These are phyloP conservation scores for Vultur gryphus DNA, from an alignment of 2,797 vertebrate genomes.

Conservation along the genomic window DNA sequence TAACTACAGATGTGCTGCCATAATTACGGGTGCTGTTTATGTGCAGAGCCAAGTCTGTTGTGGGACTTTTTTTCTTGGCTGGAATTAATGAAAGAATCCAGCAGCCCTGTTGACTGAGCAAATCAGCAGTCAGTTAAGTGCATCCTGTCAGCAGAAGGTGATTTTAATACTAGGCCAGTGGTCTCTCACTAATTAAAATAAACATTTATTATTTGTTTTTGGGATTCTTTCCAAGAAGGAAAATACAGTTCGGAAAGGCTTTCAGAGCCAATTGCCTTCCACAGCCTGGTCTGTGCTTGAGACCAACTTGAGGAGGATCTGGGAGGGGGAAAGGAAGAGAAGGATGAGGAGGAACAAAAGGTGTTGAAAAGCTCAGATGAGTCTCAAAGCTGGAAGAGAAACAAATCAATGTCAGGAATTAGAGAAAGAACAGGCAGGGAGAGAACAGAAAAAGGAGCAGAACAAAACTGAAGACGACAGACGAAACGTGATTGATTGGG, in stretches of 20 bases:
- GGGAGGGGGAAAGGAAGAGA: not conserved
- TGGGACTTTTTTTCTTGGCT: not conserved
- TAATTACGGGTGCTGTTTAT: not conserved
- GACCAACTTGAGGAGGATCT: not conserved
- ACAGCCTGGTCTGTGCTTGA: not conserved
- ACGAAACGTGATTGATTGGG: constrained; percentile 5
- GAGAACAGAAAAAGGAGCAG: constrained; percentile 16
- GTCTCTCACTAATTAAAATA: constrained; percentile 35
- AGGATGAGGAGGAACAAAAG: not conserved
- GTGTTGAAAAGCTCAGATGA: not conserved
- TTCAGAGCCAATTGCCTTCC: not conserved
- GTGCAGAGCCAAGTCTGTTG: not conserved
- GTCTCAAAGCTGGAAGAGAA: not conserved
- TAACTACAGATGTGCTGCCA: not conserved
- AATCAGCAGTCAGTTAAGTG: not conserved
- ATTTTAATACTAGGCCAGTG: constrained; percentile 19
- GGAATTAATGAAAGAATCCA: not conserved
- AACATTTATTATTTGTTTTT: not conserved
- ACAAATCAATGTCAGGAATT: constrained; percentile 41
- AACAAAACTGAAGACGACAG: not conserved
- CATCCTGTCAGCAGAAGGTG: constrained; percentile 29
- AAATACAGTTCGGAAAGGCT: not conserved
- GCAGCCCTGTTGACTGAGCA: not conserved
- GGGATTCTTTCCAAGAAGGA: constrained; percentile 27
- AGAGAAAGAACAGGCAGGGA: constrained; percentile 12